phyloP scores from a whole-genome alignment of 2,797 vertebrate species.

The Limnodromus scolopaceus region DNA sequence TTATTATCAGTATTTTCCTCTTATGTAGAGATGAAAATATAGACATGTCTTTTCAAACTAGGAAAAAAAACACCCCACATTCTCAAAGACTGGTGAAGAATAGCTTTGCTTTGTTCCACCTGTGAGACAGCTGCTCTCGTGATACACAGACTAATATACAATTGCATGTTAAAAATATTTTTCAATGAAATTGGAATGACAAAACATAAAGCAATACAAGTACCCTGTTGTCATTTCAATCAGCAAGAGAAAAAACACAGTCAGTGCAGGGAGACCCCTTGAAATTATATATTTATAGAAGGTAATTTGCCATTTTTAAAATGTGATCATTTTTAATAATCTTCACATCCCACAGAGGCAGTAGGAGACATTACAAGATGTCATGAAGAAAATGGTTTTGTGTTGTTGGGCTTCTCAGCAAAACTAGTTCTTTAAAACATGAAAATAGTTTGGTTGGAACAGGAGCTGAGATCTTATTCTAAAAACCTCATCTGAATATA shows the following conservation, averaged over 20 bases:
- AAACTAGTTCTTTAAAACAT: not conserved
- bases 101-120: not conserved
- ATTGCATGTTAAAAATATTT: not conserved
- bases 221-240: not conserved
- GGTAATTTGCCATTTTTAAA: not conserved
- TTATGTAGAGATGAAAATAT: not conserved
- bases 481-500: not conserved
- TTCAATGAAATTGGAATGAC: not conserved
- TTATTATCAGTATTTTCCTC: not conserved
- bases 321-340: not conserved
- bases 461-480: not conserved
- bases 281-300: not conserved
- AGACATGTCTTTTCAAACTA: not conserved
- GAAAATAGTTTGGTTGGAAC: not conserved
- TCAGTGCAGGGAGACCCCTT: not conserved
- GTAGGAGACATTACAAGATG: not conserved
- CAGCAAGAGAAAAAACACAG: not conserved
- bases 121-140: not conserved
- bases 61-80: accelerated
- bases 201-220: not conserved
- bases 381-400: not conserved
- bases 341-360: not conserved
- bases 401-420: not conserved
- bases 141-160: not conserved
- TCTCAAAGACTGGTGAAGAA: not conserved